Base-by-base conservation (phyloP, 2,888 invertebrate species). In the Folsomia manolachei region DNA sequence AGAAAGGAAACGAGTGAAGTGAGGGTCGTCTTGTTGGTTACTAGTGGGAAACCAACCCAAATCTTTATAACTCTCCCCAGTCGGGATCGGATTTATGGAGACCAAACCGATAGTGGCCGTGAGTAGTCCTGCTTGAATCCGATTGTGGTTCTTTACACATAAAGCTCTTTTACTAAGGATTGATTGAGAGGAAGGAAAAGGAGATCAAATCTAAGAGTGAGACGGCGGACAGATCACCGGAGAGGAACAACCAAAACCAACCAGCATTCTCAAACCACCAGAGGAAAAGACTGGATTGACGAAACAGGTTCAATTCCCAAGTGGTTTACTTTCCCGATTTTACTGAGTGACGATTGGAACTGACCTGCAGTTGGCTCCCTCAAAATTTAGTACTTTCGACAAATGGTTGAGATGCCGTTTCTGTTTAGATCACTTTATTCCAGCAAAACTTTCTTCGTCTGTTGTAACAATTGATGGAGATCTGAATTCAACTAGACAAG, bases 121-220 rank as follows among this genome's bases (percentile, higher is more conserved):
- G 39, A 14, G 7, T 39, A 14, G 39, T 39, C 4, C 14, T 9
- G 7, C 4, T 14, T 56, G 56, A 19, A 75, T 75, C 73, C 70
- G 75, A 71, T 75, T 73, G 75, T 75, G 75, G 73, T 73, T 71
- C 52, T 60, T 56, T 60, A 67, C n/a, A n/a, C n/a, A n/a, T 51
- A 25, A 53, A 67, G 56, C 19, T n/a, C n/a, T 21, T 56, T 56
- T 67, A 18, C 21, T 52, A 65, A n/a, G n/a, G n/a, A n/a, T n/a
- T n/a, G 70, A 26, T 65, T 71, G 70, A 18, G 14, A n/a, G 63
- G 39, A 27, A 39, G 23, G n/a, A 39, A 39, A 39, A n/a, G n/a
- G 39, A 39, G 66, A 66, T 66, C 52, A 56, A 60, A 53, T 67
- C 60, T 4, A 67, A 67, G 51, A 56, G 67, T 67, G 67, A 25